Conservation (phyloP, 2,888 invertebrate genomes). For the Andricus quercusramuli region DNA sequence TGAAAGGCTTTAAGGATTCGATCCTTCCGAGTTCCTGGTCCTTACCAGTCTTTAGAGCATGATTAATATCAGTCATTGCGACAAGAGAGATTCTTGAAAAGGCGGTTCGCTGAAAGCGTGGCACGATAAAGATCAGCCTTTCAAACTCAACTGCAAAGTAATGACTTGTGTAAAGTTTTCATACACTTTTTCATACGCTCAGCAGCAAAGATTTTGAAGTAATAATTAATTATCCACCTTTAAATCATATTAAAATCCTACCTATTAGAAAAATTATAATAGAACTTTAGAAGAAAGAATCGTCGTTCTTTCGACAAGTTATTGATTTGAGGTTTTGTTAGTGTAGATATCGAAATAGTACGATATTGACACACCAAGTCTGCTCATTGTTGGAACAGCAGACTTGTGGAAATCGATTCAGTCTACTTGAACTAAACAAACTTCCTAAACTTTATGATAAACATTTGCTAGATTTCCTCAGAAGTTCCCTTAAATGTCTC, state of each 20-base stretch:
- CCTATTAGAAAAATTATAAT: neutral
- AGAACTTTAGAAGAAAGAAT: too few species aligned
- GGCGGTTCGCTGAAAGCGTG: slow-evolving; percentile 13
- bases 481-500: neutral
- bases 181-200: neutral
- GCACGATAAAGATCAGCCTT: slow-evolving; percentile 29
- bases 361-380: slow-evolving; percentile 9
- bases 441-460: slow-evolving; percentile 38
- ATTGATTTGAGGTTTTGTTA: neutral
- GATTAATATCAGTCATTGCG: slow-evolving; percentile 40
- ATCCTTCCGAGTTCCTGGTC: slow-evolving; percentile 35
- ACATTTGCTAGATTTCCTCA: slow-evolving; percentile 16
- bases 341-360: neutral
- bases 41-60: slow-evolving; percentile 16
- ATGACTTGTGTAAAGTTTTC: slow-evolving; percentile 9
- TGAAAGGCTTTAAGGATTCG: slow-evolving; percentile 32
- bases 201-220: neutral
- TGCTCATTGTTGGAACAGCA: slow-evolving; percentile 29
- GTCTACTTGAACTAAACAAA: slow-evolving; percentile 15
- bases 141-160: slow-evolving; percentile 28
- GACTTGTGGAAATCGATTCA: slow-evolving; percentile 28
- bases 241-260: neutral
- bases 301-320: too few species aligned
- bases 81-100: slow-evolving; percentile 35
- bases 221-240: neutral